Evolutionary conservation across 2,888 invertebrate species (phyloP).

Genomic region (Hyppa rectilinea): DNA sequence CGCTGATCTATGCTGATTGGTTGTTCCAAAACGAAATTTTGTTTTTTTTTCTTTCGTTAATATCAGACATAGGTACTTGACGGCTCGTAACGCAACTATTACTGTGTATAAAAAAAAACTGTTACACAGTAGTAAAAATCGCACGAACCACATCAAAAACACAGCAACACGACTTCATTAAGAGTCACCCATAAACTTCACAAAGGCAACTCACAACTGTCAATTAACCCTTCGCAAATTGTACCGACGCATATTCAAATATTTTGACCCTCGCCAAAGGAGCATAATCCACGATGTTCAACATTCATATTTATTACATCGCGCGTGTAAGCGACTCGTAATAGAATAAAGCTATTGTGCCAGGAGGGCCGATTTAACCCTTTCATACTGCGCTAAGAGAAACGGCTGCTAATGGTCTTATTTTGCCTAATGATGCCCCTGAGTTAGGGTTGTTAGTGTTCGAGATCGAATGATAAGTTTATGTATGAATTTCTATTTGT

Average conservation of each 20-base stretch:
- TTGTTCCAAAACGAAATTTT: neutral
- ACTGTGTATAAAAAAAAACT: neutral
- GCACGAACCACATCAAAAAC: slow-evolving; percentile 48
- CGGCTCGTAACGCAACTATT: no score
- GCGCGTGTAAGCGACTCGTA: slow-evolving; percentile 88
- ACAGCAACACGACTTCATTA: slow-evolving; percentile 59
- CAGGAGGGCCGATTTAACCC: slow-evolving; percentile 89
- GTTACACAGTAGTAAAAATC: slow-evolving; percentile 16
- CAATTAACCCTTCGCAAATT: slow-evolving; percentile 89
- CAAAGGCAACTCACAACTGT: slow-evolving; percentile 76
- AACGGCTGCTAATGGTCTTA: slow-evolving; percentile 90
- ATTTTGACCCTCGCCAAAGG: slow-evolving; percentile 89
- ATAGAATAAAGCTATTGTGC: slow-evolving; percentile 89
- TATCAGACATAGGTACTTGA: neutral
- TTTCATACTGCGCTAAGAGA: slow-evolving; percentile 87
- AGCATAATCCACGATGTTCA: slow-evolving; percentile 88
- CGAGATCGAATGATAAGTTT: slow-evolving; percentile 88
- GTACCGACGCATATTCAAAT: slow-evolving; percentile 88
- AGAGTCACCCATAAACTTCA: slow-evolving; percentile 68
- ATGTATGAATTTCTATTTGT: slow-evolving; percentile 84
- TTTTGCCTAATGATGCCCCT: slow-evolving; percentile 89
- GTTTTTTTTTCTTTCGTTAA: no score
- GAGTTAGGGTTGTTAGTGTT: slow-evolving; percentile 81
- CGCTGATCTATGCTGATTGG: no score
- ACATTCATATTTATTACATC: slow-evolving; percentile 91